phyloP scores from a whole-genome alignment of 2,888 invertebrate species.

The Trissolcus brochymenae region DNA sequence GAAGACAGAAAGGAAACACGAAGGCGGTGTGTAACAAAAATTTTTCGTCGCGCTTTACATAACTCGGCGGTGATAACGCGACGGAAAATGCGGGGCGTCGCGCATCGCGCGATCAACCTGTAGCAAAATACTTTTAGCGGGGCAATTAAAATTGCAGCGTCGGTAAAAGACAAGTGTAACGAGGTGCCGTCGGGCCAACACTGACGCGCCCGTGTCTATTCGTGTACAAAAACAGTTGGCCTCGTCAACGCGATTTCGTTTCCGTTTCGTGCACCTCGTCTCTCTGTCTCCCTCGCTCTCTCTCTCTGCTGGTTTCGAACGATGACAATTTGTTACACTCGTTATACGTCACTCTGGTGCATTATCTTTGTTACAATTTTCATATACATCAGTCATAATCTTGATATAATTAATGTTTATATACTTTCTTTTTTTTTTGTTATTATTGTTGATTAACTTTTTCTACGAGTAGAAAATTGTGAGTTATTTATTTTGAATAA shows the following conservation, averaged over 20 bases:
- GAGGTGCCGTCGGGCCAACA: constrained; percentile 55
- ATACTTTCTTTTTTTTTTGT: no score
- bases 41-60: constrained; percentile 13
- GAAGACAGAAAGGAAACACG: no score
- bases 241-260: constrained; percentile 24
- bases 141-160: constrained; percentile 8
- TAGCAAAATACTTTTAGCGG: no score
- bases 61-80: constrained; percentile 14
- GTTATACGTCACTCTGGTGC: constrained; percentile 5
- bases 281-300: no score
- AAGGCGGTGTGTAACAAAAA: no score
- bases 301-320: constrained; percentile 8
- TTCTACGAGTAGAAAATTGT: no score
- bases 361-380: background rate
- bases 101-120: background rate
- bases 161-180: constrained; percentile 31
- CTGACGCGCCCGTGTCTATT: constrained; percentile 64
- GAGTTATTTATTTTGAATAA: no score
- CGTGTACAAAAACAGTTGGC: constrained; percentile 61
- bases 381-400: no score
- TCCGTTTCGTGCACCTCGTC: background rate
- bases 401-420: no score
- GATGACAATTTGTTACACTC: constrained; percentile 2
- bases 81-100: constrained; percentile 3
- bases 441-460: no score